A percentile compares a stretch with the other conserved stretches of the same genome.
Evolutionary conservation across 2,797 vertebrate species (phyloP).

Genomic region (Uromys caudimaculatus): DNA sequence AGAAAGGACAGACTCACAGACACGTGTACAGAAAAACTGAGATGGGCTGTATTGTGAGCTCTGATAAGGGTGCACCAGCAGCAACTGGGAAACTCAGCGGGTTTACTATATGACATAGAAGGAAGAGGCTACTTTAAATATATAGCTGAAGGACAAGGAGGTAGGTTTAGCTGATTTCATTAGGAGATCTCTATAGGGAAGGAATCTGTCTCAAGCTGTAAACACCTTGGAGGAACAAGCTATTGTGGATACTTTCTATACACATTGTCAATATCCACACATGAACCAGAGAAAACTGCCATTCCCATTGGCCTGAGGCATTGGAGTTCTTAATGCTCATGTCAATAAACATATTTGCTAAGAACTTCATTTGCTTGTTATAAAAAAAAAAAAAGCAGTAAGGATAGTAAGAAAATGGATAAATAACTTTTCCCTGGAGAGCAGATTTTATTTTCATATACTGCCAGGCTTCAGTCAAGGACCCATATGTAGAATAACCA

Average conservation of each 20-base stretch:
- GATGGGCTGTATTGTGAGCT: background rate
- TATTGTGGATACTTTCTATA: background rate
- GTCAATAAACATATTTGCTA: background rate
- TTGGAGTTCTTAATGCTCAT: background rate
- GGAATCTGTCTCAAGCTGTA: too few species aligned
- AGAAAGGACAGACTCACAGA: background rate
- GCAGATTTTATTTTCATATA: background rate
- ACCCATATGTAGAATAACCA: background rate
- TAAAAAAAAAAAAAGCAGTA: background rate
- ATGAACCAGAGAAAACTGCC: too few species aligned
- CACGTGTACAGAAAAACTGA: too few species aligned
- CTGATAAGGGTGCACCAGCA: background rate
- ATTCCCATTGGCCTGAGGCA: background rate
- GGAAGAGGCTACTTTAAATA: background rate
- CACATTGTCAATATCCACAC: background rate
- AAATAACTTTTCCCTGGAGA: conserved; percentile 12
- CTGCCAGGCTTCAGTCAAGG: background rate
- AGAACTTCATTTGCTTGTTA: background rate
- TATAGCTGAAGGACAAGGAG: background rate
- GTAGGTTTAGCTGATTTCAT: background rate
- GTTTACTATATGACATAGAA: background rate
- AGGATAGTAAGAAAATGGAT: background rate
- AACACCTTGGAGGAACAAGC: background rate
- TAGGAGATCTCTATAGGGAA: background rate
- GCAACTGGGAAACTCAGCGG: background rate